Conservation (phyloP, 2,888 invertebrate genomes). For the Hyles lineata region DNA sequence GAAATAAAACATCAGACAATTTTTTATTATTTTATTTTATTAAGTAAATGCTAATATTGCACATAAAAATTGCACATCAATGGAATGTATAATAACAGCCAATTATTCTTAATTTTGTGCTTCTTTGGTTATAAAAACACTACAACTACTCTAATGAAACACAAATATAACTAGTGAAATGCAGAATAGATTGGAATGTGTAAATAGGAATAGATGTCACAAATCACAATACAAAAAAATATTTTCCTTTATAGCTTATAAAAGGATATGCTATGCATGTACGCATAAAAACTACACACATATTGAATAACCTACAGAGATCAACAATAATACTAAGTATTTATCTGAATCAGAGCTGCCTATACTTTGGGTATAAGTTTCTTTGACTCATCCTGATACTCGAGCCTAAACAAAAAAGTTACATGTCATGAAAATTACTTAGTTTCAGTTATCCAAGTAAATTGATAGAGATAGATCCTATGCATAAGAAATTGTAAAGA, state of each 20-base stretch:
- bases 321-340: conserved; percentile 9
- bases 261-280: neutral
- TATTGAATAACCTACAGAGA: neutral
- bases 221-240: neutral
- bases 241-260: neutral
- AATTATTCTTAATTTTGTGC: conserved; percentile 51
- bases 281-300: neutral
- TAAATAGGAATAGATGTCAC: neutral
- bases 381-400: no score
- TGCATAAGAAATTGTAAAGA: no score
- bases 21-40: conserved; percentile 38
- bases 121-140: conserved; percentile 44
- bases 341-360: conserved; percentile 28
- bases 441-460: no score
- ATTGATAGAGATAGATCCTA: no score
- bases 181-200: conserved; percentile 19
- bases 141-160: conserved; percentile 32
- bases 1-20: conserved; percentile 23
- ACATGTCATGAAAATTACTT: no score
- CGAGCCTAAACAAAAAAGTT: no score
- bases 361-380: no score
- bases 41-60: conserved; percentile 54
- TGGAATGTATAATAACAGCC: conserved; percentile 40
- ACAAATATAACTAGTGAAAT: conserved; percentile 35
- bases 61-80: conserved; percentile 59